Evolutionary conservation across 2,888 invertebrate species (phyloP), one percentile per base, ranked within the genome.

Genomic region (Tetragnatha montana): DNA sequence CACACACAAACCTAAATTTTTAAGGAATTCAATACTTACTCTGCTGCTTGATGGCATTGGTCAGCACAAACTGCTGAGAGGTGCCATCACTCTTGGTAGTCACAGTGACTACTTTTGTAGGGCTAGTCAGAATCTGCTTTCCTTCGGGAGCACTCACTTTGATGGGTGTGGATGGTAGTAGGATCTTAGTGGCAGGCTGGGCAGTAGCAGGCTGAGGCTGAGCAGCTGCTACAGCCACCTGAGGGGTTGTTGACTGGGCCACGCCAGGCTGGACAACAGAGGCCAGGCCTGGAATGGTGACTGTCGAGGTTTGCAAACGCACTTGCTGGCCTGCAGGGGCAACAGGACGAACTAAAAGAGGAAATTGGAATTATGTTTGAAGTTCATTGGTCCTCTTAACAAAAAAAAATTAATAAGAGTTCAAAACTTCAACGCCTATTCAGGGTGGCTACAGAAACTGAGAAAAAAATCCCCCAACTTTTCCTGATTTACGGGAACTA

Each of bases 1-100:
- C 47, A 47, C 49, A 60, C 35, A 70, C 35, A 35, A 35, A 35
- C 35, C 35, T 4, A 1, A 35, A 35, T 35, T 35, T 35, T 35
- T 35, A 35, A 47, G 10, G 19, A 60, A 47, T 80, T 1, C 12
- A 35, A 78, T 50, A 81, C 86, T 80, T 84, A 91, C 98, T 97
- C 95, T 98, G 97, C 93, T 98, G 97, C 92, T 98, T 97, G 93
- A 98, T 98, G 94, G 97, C 97, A 85, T 97, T 97, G 17, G 98
- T 98, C 91, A 98, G 95, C 92, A 97, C 96, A 94, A 98, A 98
- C 94, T 97, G 95, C 92, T 95, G 95, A 70, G 82, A 85, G 88
- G 88, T 71, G 81, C 91, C 50, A 91, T 87, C 83, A 91, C 90
- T n/a, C 90, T 92, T 21, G 92, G 92, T 35, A 92, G 94, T 82